Base-by-base conservation (phyloP, 2,797 vertebrate genomes). In the Clarias platycephalus region DNA sequence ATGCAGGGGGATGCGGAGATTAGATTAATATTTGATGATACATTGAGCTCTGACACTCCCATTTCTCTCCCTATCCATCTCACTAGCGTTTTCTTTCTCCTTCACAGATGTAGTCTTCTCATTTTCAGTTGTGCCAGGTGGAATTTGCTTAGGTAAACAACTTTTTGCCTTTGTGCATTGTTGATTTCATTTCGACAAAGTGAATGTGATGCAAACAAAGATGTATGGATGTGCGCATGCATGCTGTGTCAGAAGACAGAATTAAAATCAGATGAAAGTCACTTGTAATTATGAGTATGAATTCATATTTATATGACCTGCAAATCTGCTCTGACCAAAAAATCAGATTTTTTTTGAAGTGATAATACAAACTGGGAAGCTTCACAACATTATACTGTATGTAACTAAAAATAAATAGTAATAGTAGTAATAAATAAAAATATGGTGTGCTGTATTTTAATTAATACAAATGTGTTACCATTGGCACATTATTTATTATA, bases 1-100 rank as follows among this genome's bases (percentile, higher is more conserved):
- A 84, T 74, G 82, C 58, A 66, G 31, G 7, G 63, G 66, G 58
- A 84, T 55, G 58, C 80, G 12, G 5, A 60, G 84, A 82, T 87
- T 76, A 34, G 84, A 83, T 84, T 87, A 86, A 88, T 88, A 84
- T 86, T 83, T 88, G 84, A 87, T 87, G 79, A 83, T 67, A 77
- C 71, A 66, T 58, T 44, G 63, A 57, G 26, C 22, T 3, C 55
- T 5, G 37, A 66, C 37, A 49, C 77, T 57, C 18, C 24, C 66
- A 64, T 82, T 81, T 53, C 58, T 66, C 60, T 31, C 28, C 68
- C 4, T 58, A 34, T 68, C 53, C 28, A 31, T 66, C 60, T 79
- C 58, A 20, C 26, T 82, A 28, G 53, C 37, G 12, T n/a, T 83
- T 55, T 68, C 63, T 53, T 31, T 63, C 31, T 8, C 20, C 58